phyloP scores from a whole-genome alignment of 2,888 invertebrate species.

The Lochmaea capreae region DNA sequence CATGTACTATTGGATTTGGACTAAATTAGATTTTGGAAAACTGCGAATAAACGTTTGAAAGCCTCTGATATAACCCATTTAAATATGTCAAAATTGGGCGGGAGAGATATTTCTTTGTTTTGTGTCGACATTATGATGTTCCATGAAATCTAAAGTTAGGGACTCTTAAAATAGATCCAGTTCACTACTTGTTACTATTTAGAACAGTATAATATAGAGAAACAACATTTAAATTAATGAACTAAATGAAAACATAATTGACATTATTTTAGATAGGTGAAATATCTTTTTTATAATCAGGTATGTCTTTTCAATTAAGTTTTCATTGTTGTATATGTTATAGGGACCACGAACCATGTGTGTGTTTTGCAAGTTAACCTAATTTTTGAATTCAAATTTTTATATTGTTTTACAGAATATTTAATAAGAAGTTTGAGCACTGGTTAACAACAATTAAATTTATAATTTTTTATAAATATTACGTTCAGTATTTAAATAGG shows the following conservation, averaged over 20 bases:
- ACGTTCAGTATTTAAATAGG: too few species aligned
- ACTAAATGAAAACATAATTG: background rate
- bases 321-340: background rate
- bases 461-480: too few species aligned
- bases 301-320: background rate
- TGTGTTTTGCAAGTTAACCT: slow-evolving; percentile 3
- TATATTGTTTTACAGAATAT: background rate
- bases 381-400: background rate
- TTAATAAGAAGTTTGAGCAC: background rate
- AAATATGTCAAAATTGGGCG: background rate
- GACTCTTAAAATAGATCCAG: slow-evolving; percentile 5
- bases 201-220: background rate
- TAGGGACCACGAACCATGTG: background rate
- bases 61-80: background rate
- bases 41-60: background rate
- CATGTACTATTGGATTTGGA: too few species aligned
- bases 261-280: background rate
- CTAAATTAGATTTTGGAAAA: background rate
- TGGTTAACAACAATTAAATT: background rate
- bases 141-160: slow-evolving; percentile 5
- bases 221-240: background rate
- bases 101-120: background rate
- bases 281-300: background rate
- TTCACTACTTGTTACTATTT: slow-evolving; percentile 1
- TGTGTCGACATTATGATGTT: background rate